Evolutionary conservation across 2,113 vertebrate species (phyloP).

Genomic region (Piprites chloris): DNA sequence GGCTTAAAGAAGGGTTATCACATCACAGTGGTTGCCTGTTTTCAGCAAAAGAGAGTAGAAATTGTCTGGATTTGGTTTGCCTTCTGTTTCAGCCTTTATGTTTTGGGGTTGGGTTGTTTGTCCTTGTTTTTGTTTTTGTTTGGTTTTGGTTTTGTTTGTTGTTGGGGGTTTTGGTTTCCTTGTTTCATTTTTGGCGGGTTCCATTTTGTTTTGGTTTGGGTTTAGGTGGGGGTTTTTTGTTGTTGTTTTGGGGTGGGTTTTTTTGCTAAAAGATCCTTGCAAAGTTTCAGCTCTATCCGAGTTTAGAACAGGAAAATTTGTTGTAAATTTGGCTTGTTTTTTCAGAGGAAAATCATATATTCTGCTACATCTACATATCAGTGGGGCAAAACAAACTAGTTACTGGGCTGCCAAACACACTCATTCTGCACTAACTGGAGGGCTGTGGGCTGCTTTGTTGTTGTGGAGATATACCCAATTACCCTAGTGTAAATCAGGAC

Average conservation of each 20-base stretch:
- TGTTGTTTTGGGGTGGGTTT: not conserved
- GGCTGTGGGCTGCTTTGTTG: not conserved
- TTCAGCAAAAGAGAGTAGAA: not conserved
- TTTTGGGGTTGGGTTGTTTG: not conserved
- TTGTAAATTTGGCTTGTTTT: not conserved
- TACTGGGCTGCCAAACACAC: not conserved
- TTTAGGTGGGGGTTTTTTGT: not conserved
- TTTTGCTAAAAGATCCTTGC: not conserved
- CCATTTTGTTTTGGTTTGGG: not conserved
- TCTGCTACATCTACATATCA: not conserved
- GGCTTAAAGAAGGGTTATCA: constrained; percentile 20
- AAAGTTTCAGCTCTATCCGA: not conserved
- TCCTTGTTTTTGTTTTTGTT: not conserved
- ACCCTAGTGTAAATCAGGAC: not conserved
- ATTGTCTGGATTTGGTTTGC: not conserved
- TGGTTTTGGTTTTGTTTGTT: not conserved
- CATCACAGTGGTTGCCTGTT: not conserved
- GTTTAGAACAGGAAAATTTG: not conserved
- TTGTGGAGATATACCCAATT: not conserved
- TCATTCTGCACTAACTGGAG: not conserved
- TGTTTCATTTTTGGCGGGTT: not conserved
- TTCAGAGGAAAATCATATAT: not conserved
- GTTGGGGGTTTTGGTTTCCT: not conserved
- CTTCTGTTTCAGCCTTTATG: not conserved
- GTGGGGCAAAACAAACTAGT: not conserved